Conservation (phyloP, 1,140 invertebrate species). For the Caerostris darwini region DNA sequence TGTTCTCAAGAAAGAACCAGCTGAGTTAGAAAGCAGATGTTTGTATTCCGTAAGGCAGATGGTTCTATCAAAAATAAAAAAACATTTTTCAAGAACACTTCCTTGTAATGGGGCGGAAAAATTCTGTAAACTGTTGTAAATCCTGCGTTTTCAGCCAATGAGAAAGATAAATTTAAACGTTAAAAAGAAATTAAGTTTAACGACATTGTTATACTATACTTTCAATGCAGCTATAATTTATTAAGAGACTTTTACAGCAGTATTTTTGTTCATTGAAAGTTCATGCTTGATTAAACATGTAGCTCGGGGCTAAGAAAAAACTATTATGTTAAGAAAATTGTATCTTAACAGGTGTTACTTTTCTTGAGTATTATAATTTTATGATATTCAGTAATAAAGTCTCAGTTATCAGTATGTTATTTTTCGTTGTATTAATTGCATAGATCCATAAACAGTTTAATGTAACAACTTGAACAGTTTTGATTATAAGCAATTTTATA, state of each 20-base stretch:
- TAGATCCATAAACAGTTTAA: no score
- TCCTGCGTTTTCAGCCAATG: not conserved
- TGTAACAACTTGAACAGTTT: no score
- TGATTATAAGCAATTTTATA: no score
- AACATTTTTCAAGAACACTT: conserved; percentile 28
- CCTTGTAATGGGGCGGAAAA: not conserved
- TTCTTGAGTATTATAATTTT: no score
- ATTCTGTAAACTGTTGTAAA: not conserved
- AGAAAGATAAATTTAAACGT: not conserved
- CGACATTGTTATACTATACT: not conserved
- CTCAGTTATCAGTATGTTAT: no score
- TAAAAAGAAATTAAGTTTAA: not conserved
- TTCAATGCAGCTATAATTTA: conserved; percentile 7
- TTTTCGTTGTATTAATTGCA: no score
- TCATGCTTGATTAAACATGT: not conserved
- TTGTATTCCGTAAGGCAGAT: not conserved
- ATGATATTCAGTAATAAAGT: no score
- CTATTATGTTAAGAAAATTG: not conserved
- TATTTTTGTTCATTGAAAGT: not conserved
- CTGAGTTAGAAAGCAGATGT: not conserved
- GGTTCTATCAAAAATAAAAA: not conserved
- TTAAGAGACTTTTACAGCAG: not conserved
- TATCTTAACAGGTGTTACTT: no score
- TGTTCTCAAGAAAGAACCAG: not conserved
- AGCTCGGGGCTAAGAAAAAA: not conserved